phyloP scores from a whole-genome alignment of 2,113 vertebrate genomes.

The Hippopotamus amphibius region DNA sequence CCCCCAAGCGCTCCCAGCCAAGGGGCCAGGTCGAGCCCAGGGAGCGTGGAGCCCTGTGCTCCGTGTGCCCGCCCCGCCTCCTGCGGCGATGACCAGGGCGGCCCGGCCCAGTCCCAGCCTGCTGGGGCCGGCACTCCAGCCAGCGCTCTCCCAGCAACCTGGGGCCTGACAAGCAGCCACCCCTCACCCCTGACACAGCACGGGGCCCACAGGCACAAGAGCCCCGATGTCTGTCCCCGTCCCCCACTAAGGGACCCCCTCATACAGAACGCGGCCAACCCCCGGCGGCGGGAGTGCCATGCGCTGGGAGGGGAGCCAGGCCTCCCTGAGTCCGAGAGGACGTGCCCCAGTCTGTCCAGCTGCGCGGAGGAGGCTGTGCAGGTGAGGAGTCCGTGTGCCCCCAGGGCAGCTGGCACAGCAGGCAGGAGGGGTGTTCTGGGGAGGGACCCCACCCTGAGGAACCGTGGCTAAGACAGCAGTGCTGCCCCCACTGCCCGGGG shows the following conservation, averaged over 20 bases:
- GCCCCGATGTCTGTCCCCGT: neutral
- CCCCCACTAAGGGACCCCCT: neutral
- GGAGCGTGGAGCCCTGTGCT: neutral
- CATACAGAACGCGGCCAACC: neutral
- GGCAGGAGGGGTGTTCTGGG: neutral
- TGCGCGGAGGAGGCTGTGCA: too few species aligned
- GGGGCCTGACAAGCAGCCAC: too few species aligned
- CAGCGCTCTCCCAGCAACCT: neutral
- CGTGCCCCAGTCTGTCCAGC: neutral
- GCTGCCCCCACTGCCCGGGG: too few species aligned
- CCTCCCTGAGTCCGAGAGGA: rapidly evolving
- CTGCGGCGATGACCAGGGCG: neutral
- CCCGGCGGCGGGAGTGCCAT: neutral
- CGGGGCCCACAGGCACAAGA: neutral
- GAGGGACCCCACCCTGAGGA: too few species aligned
- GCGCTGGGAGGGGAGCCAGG: neutral
- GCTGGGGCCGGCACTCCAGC: neutral
- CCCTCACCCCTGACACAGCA: neutral
- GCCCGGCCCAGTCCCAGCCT: neutral
- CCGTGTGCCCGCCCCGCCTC: neutral
- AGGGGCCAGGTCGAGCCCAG: neutral
- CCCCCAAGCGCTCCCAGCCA: rapidly evolving
- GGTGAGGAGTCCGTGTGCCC: neutral
- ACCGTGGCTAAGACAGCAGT: neutral
- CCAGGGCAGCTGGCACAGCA: rapidly evolving